Evolutionary conservation across 2,797 vertebrate genomes (phyloP).

Genomic region (Coregonus ussuriensis): DNA sequence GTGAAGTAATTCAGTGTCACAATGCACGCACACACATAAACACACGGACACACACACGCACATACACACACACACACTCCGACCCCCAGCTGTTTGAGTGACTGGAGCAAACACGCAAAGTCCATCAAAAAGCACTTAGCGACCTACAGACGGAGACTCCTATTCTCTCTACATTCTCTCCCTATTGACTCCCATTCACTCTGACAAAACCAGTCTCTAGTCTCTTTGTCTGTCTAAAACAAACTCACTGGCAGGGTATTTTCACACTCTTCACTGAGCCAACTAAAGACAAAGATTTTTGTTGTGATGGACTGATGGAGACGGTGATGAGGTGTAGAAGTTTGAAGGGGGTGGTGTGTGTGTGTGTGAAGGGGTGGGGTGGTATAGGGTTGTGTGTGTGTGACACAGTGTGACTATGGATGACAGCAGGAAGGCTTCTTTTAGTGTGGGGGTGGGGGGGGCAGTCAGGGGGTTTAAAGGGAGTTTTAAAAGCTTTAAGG

Average conservation of each 20-base stretch:
- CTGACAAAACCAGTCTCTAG: not conserved
- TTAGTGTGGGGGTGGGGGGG: not conserved
- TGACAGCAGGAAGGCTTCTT: not conserved
- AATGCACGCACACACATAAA: not conserved
- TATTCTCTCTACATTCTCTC: not conserved
- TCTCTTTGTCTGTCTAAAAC: conserved; percentile 6
- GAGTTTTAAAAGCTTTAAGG: not conserved
- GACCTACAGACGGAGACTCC: not conserved
- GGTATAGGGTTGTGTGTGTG: not conserved
- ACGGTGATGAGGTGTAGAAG: too few relatives aligned
- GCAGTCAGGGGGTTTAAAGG: not conserved
- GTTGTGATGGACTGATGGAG: too few relatives aligned
- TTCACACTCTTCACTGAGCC: not conserved
- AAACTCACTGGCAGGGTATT: not conserved
- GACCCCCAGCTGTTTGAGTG: conserved; percentile 11
- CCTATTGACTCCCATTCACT: not conserved
- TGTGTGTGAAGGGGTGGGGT: too few relatives aligned
- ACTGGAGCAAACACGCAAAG: not conserved
- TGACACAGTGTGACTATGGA: not conserved
- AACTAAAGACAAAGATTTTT: too few relatives aligned
- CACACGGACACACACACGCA: not conserved
- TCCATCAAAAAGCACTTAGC: not conserved
- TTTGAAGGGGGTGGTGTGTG: too few relatives aligned
- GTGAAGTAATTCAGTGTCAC: conserved; percentile 3
- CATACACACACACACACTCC: conserved; percentile 3